These are phyloP conservation scores for Clamator glandarius DNA, from an alignment of 2,797 vertebrate genomes.

Conservation along the genomic window DNA sequence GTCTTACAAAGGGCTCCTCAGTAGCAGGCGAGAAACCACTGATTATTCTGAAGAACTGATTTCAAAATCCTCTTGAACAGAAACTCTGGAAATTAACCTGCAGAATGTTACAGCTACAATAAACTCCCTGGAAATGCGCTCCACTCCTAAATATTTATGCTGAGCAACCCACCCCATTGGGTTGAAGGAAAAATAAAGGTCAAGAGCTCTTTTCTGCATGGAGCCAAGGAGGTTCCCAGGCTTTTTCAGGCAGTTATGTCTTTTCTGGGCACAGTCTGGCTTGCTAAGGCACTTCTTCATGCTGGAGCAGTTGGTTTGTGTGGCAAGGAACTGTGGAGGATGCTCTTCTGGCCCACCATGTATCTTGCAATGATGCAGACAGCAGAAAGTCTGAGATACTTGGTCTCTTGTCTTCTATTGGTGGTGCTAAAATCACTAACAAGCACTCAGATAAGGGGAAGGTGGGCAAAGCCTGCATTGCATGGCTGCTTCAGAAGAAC, in stretches of 20 bases:
- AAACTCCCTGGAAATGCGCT: not conserved
- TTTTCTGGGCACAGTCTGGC: not conserved
- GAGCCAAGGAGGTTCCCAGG: not conserved
- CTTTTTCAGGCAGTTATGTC: no score
- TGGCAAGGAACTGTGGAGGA: not conserved
- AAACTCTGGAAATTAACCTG: not conserved
- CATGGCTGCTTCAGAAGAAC: not conserved
- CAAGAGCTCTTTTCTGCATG: not conserved
- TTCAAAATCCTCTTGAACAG: not conserved
- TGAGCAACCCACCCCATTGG: fast-evolving
- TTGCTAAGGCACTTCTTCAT: not conserved
- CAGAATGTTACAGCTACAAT: not conserved
- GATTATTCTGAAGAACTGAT: not conserved
- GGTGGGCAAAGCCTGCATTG: not conserved
- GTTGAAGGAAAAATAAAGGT: not conserved
- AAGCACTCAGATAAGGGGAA: not conserved
- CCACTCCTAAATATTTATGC: not conserved
- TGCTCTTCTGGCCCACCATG: not conserved
- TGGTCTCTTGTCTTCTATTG: not conserved
- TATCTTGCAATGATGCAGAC: not conserved
- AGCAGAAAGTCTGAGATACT: not conserved
- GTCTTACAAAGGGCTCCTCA: not conserved
- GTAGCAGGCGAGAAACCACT: fast-evolving
- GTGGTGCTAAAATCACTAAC: not conserved
- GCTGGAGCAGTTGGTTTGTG: not conserved